Base-by-base conservation (phyloP, 2,888 invertebrate species). In the Sinotaia quadrata region DNA sequence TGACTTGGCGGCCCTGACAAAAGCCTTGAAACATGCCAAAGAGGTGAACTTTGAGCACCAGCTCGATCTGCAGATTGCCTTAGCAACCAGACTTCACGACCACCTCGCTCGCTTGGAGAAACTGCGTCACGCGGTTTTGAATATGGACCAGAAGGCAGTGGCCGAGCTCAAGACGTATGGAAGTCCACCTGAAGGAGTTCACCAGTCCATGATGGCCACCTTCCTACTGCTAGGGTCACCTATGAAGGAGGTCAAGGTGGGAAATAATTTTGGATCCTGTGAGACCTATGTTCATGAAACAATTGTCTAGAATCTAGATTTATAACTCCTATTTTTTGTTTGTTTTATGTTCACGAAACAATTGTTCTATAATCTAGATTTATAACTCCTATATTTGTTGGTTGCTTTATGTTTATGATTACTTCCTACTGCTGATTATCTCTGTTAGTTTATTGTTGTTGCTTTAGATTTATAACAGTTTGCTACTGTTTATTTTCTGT, bases 91-190 rank as follows among this genome's bases (percentile, higher is more conserved):
- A 34, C 75, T 84, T 0, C 72, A 69, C 33, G 82, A 84, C 41
- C 83, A 83, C 57, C 72, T 84, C 56, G 75, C 74, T 15, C 72
- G 79, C 57, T 79, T 84, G 34, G 83, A 83, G 65, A 81, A 80
- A 49, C 78, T 85, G 7, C 75, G 82, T 5, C 83, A 84, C 68
- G 78, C 81, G 7, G 84, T 86, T 8, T 71, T 86, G 24, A 80
- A 79, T 47, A 78, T 87, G 77, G 84, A 87, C 72, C 79, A 78
- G 67, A 83, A 81, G 69, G 84, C 85, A 0, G 81, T 86, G 15
- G 79, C 85, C 4, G 87, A 87, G 74, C 78, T 87, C 66, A 83
- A 82, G 74, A 80, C 83, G 1, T 87, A 86, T 74, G 62, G 75
- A 33, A 82, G 80, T 27, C 87, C 87, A 2, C 85, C 85, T 18